These are phyloP conservation scores for Helicoverpa assulta DNA, from an alignment of 2,888 invertebrate species.

Conservation along the genomic window DNA sequence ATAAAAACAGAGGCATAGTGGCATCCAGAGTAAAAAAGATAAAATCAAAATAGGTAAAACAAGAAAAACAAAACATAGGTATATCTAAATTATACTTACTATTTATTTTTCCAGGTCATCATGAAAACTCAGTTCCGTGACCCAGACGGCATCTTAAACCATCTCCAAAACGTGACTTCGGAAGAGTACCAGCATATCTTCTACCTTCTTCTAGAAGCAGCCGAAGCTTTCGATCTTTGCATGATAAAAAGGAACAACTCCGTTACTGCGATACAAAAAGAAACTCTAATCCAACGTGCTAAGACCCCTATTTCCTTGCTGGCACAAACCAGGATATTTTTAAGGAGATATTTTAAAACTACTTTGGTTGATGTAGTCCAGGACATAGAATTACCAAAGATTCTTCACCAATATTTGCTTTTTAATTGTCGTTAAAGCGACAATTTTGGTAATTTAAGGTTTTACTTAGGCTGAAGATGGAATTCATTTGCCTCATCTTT, in stretches of 20 bases:
- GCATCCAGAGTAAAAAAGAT: no score
- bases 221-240: slow-evolving; percentile 94
- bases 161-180: slow-evolving; percentile 92
- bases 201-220: slow-evolving; percentile 92
- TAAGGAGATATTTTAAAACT: slow-evolving; percentile 90
- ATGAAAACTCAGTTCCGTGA: slow-evolving; percentile 96
- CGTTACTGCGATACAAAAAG: slow-evolving; percentile 92
- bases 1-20: no score
- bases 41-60: no score
- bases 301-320: slow-evolving; percentile 92
- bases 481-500: slow-evolving; percentile 56
- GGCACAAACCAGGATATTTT: slow-evolving; percentile 91
- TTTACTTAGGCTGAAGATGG: slow-evolving; percentile 63
- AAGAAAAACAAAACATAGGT: no score
- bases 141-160: slow-evolving; percentile 95
- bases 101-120: slow-evolving; percentile 89
- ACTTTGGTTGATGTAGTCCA: slow-evolving; percentile 89
- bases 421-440: slow-evolving; percentile 91
- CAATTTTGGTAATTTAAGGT: slow-evolving; percentile 50
- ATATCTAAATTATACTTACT: no score
- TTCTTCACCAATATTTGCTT: slow-evolving; percentile 92
- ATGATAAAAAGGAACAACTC: slow-evolving; percentile 94
- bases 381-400: slow-evolving; percentile 91
- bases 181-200: slow-evolving; percentile 89
- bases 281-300: slow-evolving; percentile 91